phyloP scores from a whole-genome alignment of 2,888 invertebrate species.

The Cheiracanthium punctorium region DNA sequence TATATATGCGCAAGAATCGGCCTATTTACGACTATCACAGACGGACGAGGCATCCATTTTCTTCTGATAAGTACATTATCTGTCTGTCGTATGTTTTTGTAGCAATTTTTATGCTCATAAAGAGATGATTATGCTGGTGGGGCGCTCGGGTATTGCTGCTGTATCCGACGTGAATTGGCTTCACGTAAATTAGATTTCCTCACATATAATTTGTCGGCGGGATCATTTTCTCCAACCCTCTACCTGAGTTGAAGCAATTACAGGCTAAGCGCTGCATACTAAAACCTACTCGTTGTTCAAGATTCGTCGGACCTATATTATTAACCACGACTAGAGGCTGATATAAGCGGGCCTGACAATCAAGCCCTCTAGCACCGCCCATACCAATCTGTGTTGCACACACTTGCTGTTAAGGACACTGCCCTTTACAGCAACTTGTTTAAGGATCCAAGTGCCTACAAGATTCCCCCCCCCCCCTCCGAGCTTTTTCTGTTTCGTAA shows the following conservation, averaged over 20 bases:
- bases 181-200: constrained; percentile 55
- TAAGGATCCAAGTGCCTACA: neutral
- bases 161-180: constrained; percentile 21
- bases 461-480: neutral
- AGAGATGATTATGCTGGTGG: neutral
- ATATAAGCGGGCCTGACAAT: constrained; percentile 51
- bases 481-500: neutral
- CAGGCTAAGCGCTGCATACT: constrained; percentile 41
- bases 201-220: constrained; percentile 51
- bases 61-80: no score
- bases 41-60: no score
- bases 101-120: neutral
- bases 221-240: constrained; percentile 28
- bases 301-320: constrained; percentile 52
- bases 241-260: constrained; percentile 53
- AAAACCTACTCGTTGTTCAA: constrained; percentile 46
- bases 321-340: constrained; percentile 45
- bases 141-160: neutral
- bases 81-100: no score
- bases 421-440: constrained; percentile 31
- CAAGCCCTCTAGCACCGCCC: constrained; percentile 40
- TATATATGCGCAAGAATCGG: no score
- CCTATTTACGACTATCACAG: no score
- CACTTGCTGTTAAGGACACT: constrained; percentile 15
- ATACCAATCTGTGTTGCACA: constrained; percentile 26